A percentile compares a stretch with the other conserved stretches of the same genome.
phyloP scores from a whole-genome alignment of 2,888 invertebrate species.

The Brassicogethes aeneus region DNA sequence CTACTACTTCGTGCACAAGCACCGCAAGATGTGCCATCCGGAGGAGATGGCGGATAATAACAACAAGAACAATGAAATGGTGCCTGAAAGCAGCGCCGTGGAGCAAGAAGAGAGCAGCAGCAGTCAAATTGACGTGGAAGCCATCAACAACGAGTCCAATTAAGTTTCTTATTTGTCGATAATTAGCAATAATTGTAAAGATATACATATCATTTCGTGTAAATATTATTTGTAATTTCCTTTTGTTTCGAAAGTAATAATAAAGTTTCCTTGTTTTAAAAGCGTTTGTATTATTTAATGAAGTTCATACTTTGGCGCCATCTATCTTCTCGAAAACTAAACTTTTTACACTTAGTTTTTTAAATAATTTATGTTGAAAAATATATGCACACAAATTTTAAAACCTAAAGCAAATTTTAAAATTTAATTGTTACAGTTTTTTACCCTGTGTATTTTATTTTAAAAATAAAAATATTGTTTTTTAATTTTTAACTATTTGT shows the following conservation, averaged over 20 bases:
- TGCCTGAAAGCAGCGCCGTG: constrained; percentile 22
- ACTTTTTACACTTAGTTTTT: not conserved
- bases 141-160: constrained; percentile 20
- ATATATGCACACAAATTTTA: not conserved
- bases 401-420: not conserved
- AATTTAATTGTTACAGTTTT: too few species aligned
- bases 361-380: not conserved
- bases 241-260: too few species aligned
- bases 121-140: constrained; percentile 31
- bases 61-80: constrained; percentile 35
- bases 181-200: constrained; percentile 1
- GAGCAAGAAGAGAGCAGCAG: constrained; percentile 23
- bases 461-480: too few species aligned
- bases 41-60: constrained; percentile 46
- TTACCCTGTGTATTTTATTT: too few species aligned
- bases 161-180: constrained; percentile 1
- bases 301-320: too few species aligned
- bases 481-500: too few species aligned
- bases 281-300: too few species aligned
- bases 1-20: constrained; percentile 90
- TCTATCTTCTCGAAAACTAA: too few species aligned
- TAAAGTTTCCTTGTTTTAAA: not conserved
- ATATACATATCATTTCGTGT: constrained; percentile 1
- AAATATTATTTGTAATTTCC: too few species aligned
- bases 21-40: constrained; percentile 76